A percentile compares a stretch with the other conserved stretches of the same genome.
Evolutionary conservation across 2,797 vertebrate genomes (phyloP).

Genomic region (Champsocephalus esox): DNA sequence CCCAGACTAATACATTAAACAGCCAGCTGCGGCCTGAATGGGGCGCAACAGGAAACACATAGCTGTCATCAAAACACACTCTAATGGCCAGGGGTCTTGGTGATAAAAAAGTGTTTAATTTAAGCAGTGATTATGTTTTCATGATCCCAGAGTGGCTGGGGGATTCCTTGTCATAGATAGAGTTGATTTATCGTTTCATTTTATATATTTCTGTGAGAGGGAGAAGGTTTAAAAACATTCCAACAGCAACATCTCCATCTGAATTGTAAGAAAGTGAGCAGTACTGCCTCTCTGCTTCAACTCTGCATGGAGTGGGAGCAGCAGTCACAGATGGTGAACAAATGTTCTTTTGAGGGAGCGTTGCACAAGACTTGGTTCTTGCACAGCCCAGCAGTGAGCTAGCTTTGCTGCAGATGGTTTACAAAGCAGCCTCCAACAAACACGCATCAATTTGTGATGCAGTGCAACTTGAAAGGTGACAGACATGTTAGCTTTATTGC

Average conservation of each 20-base stretch:
- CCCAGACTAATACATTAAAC: slow-evolving; percentile 75
- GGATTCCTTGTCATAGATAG: slow-evolving; percentile 42
- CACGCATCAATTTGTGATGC: slow-evolving; percentile 56
- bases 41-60: slow-evolving; percentile 78
- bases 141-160: slow-evolving; percentile 55
- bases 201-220: slow-evolving; percentile 26
- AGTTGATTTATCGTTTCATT: slow-evolving; percentile 39
- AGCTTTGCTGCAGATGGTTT: slow-evolving; percentile 70
- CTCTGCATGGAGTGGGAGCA: slow-evolving; percentile 72
- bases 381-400: slow-evolving; percentile 65
- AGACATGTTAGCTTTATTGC: slow-evolving; percentile 45
- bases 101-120: slow-evolving; percentile 68
- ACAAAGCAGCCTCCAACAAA: slow-evolving; percentile 67
- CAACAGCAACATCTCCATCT: slow-evolving; percentile 41
- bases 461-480: slow-evolving; percentile 42
- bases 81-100: slow-evolving; percentile 60
- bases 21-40: slow-evolving; percentile 76
- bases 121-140: slow-evolving; percentile 76
- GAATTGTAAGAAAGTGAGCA: slow-evolving; percentile 50
- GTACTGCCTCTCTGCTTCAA: slow-evolving; percentile 49
- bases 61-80: slow-evolving; percentile 80
- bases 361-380: slow-evolving; percentile 75
- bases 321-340: slow-evolving; percentile 81
- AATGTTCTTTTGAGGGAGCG: slow-evolving; percentile 77
- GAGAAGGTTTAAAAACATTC: slow-evolving; percentile 27